These are phyloP conservation scores for Diaphora mendica DNA, from an alignment of 2,888 invertebrate species.

Conservation along the genomic window DNA sequence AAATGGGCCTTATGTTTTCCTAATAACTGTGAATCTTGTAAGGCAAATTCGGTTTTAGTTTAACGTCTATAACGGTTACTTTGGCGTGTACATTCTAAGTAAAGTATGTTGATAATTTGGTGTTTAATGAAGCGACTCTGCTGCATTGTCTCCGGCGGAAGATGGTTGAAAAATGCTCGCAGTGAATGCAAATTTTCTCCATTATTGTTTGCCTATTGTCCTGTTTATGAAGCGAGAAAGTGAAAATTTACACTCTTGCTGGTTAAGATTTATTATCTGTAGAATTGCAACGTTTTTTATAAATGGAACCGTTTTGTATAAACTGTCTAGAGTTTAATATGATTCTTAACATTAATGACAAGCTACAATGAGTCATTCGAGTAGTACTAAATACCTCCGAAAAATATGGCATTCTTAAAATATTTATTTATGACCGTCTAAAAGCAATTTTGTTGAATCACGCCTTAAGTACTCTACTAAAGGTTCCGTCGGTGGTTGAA, in stretches of 20 bases:
- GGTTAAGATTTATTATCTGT: slow-evolving; percentile 54
- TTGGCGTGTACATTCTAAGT: slow-evolving; percentile 71
- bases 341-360: slow-evolving; percentile 54
- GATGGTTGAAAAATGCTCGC: slow-evolving; percentile 79
- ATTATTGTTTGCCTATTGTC: slow-evolving; percentile 84
- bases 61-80: slow-evolving; percentile 71
- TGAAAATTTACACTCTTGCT: slow-evolving; percentile 57
- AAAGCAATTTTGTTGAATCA: slow-evolving; percentile 57
- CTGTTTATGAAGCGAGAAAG: slow-evolving; percentile 77
- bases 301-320: background rate
- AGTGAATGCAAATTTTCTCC: slow-evolving; percentile 81
- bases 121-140: slow-evolving; percentile 82
- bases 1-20: slow-evolving; percentile 67
- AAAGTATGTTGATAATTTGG: slow-evolving; percentile 82
- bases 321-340: slow-evolving; percentile 8
- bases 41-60: slow-evolving; percentile 55
- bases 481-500: slow-evolving; percentile 68
- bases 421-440: slow-evolving; percentile 52
- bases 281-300: slow-evolving; percentile 28
- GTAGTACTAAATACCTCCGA: slow-evolving; percentile 57
- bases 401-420: slow-evolving; percentile 52
- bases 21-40: slow-evolving; percentile 53
- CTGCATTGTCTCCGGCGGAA: slow-evolving; percentile 77
- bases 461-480: slow-evolving; percentile 52
- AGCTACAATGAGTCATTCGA: slow-evolving; percentile 51